phyloP scores from a whole-genome alignment of 2,888 invertebrate species.

The Lepeophtheirus nordmannii region DNA sequence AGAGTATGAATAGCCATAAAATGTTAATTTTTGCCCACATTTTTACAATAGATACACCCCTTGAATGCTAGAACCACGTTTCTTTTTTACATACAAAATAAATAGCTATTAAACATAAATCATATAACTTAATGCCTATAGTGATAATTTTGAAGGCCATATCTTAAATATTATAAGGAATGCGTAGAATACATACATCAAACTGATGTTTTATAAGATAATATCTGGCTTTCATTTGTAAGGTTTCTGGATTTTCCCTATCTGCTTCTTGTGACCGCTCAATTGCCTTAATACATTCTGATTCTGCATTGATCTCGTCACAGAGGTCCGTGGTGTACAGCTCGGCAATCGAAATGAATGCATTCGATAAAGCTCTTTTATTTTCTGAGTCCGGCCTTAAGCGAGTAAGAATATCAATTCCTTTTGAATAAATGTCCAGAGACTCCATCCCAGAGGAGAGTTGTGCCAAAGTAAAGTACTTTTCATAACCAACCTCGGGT shows the following conservation, averaged over 20 bases:
- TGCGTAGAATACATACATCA: constrained; percentile 3
- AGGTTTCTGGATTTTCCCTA: constrained; percentile 35
- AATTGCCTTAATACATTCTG: constrained; percentile 33
- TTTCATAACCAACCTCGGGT: constrained; percentile 35
- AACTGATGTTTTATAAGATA: constrained; percentile 33
- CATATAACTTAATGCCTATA: too few relatives aligned
- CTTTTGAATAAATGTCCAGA: constrained; percentile 35
- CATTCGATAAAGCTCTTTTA: constrained; percentile 32
- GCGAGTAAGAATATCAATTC: constrained; percentile 34
- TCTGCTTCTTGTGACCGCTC: constrained; percentile 34
- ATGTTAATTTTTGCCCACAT: too few relatives aligned
- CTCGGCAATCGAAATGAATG: constrained; percentile 36
- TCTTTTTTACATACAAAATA: too few relatives aligned
- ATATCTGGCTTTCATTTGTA: constrained; percentile 35
- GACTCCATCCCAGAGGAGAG: constrained; percentile 34
- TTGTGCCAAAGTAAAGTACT: constrained; percentile 38
- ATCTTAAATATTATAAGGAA: too few relatives aligned
- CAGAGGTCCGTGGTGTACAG: constrained; percentile 38
- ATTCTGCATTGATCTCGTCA: constrained; percentile 36
- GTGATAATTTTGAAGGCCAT: too few relatives aligned
- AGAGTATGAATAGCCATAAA: too few relatives aligned
- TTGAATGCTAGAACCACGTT: too few relatives aligned
- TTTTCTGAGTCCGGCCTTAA: background rate
- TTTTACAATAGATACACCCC: too few relatives aligned
- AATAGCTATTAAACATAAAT: too few relatives aligned